These are phyloP conservation scores for Dorcus parallelipipedus DNA, from an alignment of 2,888 invertebrate genomes.

Conservation along the genomic window DNA sequence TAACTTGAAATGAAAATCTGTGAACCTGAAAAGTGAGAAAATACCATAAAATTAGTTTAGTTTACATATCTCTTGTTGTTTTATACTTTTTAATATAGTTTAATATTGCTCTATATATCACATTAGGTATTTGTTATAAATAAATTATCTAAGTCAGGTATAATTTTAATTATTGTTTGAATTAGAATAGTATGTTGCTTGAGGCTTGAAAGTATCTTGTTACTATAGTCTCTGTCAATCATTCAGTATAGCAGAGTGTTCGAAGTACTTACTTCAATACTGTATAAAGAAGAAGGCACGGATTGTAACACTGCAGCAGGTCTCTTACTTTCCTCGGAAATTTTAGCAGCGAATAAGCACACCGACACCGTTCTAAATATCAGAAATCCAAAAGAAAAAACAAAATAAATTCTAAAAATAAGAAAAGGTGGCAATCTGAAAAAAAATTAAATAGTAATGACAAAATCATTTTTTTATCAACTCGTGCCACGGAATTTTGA, in stretches of 20 bases:
- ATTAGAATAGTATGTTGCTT: background rate
- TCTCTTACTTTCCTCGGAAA: slow-evolving; percentile 40
- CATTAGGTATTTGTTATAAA: background rate
- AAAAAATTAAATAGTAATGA: too few relatives aligned
- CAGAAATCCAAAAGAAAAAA: slow-evolving; percentile 42
- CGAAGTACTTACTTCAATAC: slow-evolving; percentile 48
- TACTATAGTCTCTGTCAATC: background rate
- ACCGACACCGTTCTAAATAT: slow-evolving; percentile 36
- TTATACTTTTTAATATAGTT: too few relatives aligned
- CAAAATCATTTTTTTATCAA: too few relatives aligned
- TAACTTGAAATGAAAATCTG: slow-evolving; percentile 40
- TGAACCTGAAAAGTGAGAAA: slow-evolving; percentile 33
- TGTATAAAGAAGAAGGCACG: slow-evolving; percentile 61
- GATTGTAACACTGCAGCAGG: slow-evolving; percentile 55
- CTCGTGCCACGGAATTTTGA: too few relatives aligned
- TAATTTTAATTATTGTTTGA: background rate
- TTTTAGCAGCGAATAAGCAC: slow-evolving; percentile 38
- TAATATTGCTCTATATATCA: background rate
- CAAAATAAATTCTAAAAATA: slow-evolving; percentile 34
- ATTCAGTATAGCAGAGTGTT: slow-evolving; percentile 40
- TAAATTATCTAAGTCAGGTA: background rate
- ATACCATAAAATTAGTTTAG: too few relatives aligned
- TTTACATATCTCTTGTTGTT: too few relatives aligned
- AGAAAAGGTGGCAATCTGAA: background rate
- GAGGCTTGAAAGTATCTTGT: background rate